A percentile compares a stretch with the other conserved stretches of the same genome.
These are phyloP conservation scores for Hypselothyrea guttata DNA, from an alignment of 2,888 invertebrate species.

Conservation along the genomic window DNA sequence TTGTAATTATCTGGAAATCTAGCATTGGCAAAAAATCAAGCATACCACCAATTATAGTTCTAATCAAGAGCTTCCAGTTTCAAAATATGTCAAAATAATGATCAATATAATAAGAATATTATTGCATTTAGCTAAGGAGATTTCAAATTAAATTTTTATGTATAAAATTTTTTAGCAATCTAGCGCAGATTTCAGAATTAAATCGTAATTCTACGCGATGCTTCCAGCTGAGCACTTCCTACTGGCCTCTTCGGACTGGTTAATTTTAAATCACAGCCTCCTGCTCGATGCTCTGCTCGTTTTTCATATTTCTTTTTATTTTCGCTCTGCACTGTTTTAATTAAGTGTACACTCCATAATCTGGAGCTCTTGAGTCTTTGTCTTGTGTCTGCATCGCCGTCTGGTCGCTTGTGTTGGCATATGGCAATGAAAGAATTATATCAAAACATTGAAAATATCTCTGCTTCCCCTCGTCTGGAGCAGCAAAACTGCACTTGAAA, in stretches of 20 bases:
- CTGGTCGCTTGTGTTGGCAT: conserved; percentile 30
- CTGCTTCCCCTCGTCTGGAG: conserved; percentile 21
- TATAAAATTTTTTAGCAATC: too few species aligned
- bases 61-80: too few species aligned
- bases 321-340: conserved; percentile 52
- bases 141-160: too few species aligned
- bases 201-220: background rate
- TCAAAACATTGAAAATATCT: conserved; percentile 67
- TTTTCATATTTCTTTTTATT: background rate
- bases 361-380: conserved; percentile 18
- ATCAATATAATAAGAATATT: too few species aligned
- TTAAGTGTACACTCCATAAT: conserved; percentile 64
- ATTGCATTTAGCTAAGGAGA: too few species aligned
- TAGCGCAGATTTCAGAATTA: too few species aligned
- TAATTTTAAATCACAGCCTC: conserved; percentile 61
- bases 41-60: too few species aligned
- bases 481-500: conserved; percentile 69
- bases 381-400: conserved; percentile 30
- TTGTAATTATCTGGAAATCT: too few species aligned
- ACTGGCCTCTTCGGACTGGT: conserved; percentile 4
- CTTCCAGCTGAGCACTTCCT: background rate
- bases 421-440: conserved; percentile 71
- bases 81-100: too few species aligned
- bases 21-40: too few species aligned
- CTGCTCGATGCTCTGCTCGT: conserved; percentile 22